Evolutionary conservation across 23 tunicate species (phyloP).

Genomic region (Styela plicata): DNA sequence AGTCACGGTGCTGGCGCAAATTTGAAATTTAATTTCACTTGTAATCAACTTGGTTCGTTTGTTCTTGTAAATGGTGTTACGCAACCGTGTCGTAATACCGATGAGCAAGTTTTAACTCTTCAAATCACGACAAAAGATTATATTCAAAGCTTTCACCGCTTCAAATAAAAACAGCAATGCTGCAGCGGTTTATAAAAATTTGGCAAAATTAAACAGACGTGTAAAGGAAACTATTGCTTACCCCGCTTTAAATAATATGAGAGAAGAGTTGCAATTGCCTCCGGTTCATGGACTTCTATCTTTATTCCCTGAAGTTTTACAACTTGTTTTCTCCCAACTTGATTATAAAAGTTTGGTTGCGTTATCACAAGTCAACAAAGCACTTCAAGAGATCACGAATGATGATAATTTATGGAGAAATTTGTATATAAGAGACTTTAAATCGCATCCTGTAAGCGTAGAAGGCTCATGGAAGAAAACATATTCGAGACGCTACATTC

Average conservation of each 20-base stretch:
- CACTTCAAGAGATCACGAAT: slow-evolving; percentile 27
- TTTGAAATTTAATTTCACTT: slow-evolving; percentile 42
- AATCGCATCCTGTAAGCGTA: slow-evolving; percentile 13
- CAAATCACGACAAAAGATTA: slow-evolving; percentile 54
- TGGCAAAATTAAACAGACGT: slow-evolving; percentile 33
- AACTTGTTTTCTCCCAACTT: slow-evolving; percentile 36
- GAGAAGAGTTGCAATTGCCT: slow-evolving; percentile 70
- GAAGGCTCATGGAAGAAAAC: slow-evolving; percentile 32
- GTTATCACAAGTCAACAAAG: slow-evolving; percentile 12
- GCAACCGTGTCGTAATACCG: slow-evolving; percentile 62
- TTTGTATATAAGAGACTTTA: slow-evolving; percentile 48
- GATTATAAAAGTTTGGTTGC: slow-evolving; percentile 31
- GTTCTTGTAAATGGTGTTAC: slow-evolving; percentile 60
- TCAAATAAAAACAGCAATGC: slow-evolving; percentile 19
- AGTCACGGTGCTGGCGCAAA: slow-evolving; percentile 48
- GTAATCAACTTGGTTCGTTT: slow-evolving; percentile 68
- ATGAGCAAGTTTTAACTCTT: slow-evolving; percentile 59
- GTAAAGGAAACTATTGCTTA: slow-evolving; percentile 62
- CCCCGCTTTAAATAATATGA: slow-evolving; percentile 66
- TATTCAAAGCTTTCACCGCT: slow-evolving; percentile 37
- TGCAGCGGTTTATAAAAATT: slow-evolving; percentile 49
- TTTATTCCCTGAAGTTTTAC: slow-evolving; percentile 67
- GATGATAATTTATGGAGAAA: slow-evolving; percentile 68
- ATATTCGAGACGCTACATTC: slow-evolving; percentile 17
- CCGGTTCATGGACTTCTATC: slow-evolving; percentile 79